Base-by-base conservation (phyloP, 2,888 invertebrate genomes). In the Dynastes grantii region DNA sequence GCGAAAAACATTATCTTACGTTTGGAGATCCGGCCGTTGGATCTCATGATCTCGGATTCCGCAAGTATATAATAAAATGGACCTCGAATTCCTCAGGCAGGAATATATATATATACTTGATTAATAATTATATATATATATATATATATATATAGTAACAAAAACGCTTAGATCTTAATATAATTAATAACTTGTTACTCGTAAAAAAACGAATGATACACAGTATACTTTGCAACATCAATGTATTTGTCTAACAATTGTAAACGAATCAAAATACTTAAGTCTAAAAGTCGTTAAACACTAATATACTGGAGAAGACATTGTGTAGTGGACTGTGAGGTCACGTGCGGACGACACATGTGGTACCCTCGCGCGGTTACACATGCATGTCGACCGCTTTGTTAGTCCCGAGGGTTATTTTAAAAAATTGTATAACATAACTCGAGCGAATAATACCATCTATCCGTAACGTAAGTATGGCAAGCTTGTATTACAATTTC, bases 261-360 rank as follows among this genome's bases (percentile, higher is more conserved):
- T 32, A 63, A 32, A 32, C 63, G n/a, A 32, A 32, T 63, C 32
- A 29, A 63, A 13, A 4, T 63, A 11, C 45, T 67, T 67, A 67
- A 29, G 65, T 45, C 5, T 53, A 76, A 78, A 81, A 79, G 80
- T 83, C 82, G 82, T 83, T 83, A 83, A 81, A 77, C 65, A 76
- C 76, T 77, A 78, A 79, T 81, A 80, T 81, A 77, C 32, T 27
- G 11, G 82, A 82, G 82, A 83, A 82, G 82, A 81, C 82, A 79
- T 78, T 81, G 83, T 77, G 81, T 76, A 83, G 77, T 80, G 80
- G 79, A 79, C 82, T 83, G 81, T 81, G 78, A 73, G 75, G 79
- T 81, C 80, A 82, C 81, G 81, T 81, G 81, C 73, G 82, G 81
- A 83, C 81, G 81, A 80, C 83, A 82, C 82, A 84, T 83, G 82